phyloP scores from a whole-genome alignment of 2,113 vertebrate species.

The Hylia prasina region DNA sequence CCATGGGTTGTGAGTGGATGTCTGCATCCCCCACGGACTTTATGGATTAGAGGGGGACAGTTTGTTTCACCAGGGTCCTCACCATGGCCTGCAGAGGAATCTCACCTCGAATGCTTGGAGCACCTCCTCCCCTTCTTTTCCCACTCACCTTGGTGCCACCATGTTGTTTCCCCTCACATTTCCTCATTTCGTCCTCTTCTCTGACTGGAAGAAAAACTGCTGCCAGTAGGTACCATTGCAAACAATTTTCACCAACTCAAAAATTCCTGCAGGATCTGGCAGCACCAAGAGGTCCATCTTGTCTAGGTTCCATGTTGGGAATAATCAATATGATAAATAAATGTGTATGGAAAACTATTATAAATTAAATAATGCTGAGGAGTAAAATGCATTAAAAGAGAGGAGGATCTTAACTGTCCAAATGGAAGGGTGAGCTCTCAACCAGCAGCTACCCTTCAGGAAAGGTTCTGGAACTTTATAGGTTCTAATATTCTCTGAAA shows the following conservation, averaged over 20 bases:
- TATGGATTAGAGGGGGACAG: neutral
- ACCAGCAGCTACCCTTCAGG: neutral
- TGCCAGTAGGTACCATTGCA: neutral
- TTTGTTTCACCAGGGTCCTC: neutral
- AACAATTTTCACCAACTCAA: neutral
- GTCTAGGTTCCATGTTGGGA: neutral
- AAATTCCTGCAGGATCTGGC: neutral
- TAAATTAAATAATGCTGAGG: neutral
- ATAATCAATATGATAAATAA: neutral
- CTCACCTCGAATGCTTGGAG: rapidly evolving
- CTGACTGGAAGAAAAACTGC: neutral
- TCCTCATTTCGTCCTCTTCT: neutral
- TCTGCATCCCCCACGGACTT: neutral
- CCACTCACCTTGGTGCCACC: neutral
- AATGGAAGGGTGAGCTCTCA: neutral
- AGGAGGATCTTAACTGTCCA: neutral
- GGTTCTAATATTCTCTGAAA: neutral
- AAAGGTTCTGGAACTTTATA: neutral
- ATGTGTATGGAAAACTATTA: neutral
- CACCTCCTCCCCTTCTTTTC: neutral
- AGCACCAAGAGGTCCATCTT: neutral
- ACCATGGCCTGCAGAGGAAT: neutral
- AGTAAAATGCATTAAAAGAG: neutral
- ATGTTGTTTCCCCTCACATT: neutral
- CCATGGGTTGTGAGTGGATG: neutral